Evolutionary conservation across 2,113 vertebrate species (phyloP).

Genomic region (rabbit (Oryctolagus cuniculus)): DNA sequence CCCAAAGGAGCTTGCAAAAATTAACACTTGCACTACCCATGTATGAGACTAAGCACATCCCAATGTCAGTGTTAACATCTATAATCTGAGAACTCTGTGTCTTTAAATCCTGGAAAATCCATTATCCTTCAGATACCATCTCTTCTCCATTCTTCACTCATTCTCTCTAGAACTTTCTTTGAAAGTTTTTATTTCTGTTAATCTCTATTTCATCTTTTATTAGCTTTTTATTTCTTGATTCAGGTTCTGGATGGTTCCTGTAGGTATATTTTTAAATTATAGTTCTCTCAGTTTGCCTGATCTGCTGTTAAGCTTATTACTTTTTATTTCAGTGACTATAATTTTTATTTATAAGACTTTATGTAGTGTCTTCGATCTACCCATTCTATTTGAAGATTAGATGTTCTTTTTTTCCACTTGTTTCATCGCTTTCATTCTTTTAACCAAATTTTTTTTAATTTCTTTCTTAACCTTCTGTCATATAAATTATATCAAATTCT

Average conservation of each 20-base stretch:
- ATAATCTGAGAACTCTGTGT: background rate
- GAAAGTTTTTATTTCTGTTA: background rate
- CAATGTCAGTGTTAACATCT: background rate
- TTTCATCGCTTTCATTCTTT: constrained; percentile 47
- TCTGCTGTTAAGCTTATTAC: constrained; percentile 61
- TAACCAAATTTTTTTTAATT: constrained; percentile 35
- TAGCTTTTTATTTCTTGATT: background rate
- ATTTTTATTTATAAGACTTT: constrained; percentile 48
- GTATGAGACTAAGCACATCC: background rate
- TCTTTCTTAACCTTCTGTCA: background rate
- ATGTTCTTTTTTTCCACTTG: constrained; percentile 14
- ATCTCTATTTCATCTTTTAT: background rate
- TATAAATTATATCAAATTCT: background rate
- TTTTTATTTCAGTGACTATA: constrained; percentile 54
- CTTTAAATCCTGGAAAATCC: background rate
- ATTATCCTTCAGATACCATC: background rate
- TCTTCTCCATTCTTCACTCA: background rate
- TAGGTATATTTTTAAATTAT: constrained; percentile 61
- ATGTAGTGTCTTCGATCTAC: constrained; percentile 34
- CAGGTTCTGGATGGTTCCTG: constrained; percentile 35
- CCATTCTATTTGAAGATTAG: background rate
- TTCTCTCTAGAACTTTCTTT: background rate
- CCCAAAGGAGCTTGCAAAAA: background rate
- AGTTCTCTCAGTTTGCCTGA: constrained; percentile 38
- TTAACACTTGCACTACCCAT: accelerated